Base-by-base conservation (phyloP, 2,888 invertebrate species). In the Melanargia galathea region DNA sequence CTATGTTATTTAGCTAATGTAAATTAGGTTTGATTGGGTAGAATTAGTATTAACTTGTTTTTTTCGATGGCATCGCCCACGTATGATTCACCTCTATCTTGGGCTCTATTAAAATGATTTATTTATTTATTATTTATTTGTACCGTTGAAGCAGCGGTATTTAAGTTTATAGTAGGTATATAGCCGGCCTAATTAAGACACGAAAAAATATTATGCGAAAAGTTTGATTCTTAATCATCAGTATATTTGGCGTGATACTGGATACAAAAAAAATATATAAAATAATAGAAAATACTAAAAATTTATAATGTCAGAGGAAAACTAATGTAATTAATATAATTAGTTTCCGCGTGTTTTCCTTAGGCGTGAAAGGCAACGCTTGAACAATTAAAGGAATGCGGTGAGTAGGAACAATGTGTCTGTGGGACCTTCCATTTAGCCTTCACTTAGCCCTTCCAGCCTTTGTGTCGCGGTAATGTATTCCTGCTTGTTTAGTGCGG, bases 401-500 rank as follows among this genome's bases (percentile, higher is more conserved):
- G 57, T 61, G 58, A 65, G 65, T 54, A 62, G 65, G 64, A 70
- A 80, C 77, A 74, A 75, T 76, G 75, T 76, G 74, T 75, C 66
- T 4, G 10, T 58, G 66, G 71, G 67, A 60, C 66, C 63, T 64
- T 68, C 65, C 69, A 67, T 66, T 70, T 64, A 69, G 65, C 63
- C 62, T 67, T 55, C 16, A 33, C 60, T 56, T 18, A 57, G 13
- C 57, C 56, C 52, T 56, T 60, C 51, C 52, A 60, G 56, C 60
- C 56, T 66, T 63, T 63, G 63, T 66, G 60, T 45, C 40, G 8
- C 16, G 7, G 33, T 60, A 52, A 63, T 66, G 56, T 63, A 66
- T 66, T 60, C 57, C 60, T 57, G 60, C 54, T 48, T 60, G 57
- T 62, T 65, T 60, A 64, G 56, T 51, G 49, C 40, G 40, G 18